Evolutionary conservation across 2,797 vertebrate genomes (phyloP).

Genomic region (Crenuchus spilurus): DNA sequence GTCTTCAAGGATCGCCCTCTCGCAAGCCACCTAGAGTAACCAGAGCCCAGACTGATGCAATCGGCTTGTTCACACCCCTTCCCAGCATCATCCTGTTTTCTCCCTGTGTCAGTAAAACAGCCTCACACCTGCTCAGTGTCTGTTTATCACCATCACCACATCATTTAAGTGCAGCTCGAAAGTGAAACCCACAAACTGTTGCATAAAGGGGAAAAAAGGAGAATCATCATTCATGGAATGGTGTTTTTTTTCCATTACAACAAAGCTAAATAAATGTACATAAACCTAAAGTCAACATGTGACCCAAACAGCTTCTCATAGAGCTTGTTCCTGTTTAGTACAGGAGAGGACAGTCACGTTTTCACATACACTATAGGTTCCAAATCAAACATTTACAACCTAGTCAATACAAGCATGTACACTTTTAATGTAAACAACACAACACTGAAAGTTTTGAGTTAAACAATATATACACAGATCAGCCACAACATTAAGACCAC

Average conservation of each 20-base stretch:
- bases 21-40: conserved; percentile 55
- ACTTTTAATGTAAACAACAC: no score
- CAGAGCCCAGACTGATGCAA: conserved; percentile 38
- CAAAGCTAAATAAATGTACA: no score
- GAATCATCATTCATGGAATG: neutral
- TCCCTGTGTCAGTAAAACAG: neutral
- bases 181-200: conserved; percentile 4
- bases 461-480: no score
- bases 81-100: conserved; percentile 41
- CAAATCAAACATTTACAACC: no score
- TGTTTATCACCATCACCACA: conserved; percentile 3
- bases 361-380: no score
- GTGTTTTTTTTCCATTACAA: neutral
- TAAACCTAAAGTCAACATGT: neutral
- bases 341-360: no score
- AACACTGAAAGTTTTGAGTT: no score
- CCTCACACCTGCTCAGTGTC: neutral
- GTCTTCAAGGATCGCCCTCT: conserved; percentile 66
- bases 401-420: no score
- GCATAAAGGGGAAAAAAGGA: neutral
- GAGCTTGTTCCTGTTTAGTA: neutral
- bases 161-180: neutral
- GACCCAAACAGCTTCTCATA: neutral
- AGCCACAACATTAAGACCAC: no score
- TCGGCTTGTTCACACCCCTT: conserved; percentile 6